Evolutionary conservation across 2,888 invertebrate genomes (phyloP), one percentile per base, ranked within the genome.

Genomic region (Criorhina ranunculi): DNA sequence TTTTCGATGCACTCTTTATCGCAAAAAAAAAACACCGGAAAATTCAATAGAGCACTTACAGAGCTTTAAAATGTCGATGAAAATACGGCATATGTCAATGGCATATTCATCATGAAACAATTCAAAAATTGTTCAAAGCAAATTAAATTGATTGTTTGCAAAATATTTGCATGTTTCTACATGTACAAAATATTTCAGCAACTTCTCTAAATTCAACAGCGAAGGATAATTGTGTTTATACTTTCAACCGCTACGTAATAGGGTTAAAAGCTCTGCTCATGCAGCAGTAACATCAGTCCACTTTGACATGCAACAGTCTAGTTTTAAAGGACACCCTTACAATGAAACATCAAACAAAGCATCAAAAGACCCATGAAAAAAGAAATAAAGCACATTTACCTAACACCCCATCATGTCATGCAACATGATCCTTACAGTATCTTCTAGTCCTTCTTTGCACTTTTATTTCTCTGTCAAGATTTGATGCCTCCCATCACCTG

Each of bases 351-450:
- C 77, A 53, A 69, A 77, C 24, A 53, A 60, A 69, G 51, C 53
- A 77, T 77, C 69, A 67, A 53, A 67, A 60, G 11, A 59, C 51
- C 49, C 42, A 76, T 67, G 31, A 67, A 53, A 29, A 60, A 46
- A 31, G 44, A 59, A 77, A 69, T 77, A 69, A 77, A 75, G 62
- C 57, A 67, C 66, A 66, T 67, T 77, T 69, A 69, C 19, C 69
- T 60, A 77, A 77, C 67, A 77, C 69, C 53, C 59, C 44, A 37
- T 51, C 42, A 69, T 77, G 69, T 37, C 69, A 60, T 67, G 60
- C 60, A 69, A 51, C 67, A 69, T 42, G 67, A 69, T 77, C 77
- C 77, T 53, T 60, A 69, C 67, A 55, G 60, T 53, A 59, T 42
- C 31, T 49, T 76, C 37, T 29, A n/a, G 11, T 49, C 12, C 15